Evolutionary conservation across 2,888 invertebrate genomes (phyloP).

Genomic region (Rugalucina vietnamica): DNA sequence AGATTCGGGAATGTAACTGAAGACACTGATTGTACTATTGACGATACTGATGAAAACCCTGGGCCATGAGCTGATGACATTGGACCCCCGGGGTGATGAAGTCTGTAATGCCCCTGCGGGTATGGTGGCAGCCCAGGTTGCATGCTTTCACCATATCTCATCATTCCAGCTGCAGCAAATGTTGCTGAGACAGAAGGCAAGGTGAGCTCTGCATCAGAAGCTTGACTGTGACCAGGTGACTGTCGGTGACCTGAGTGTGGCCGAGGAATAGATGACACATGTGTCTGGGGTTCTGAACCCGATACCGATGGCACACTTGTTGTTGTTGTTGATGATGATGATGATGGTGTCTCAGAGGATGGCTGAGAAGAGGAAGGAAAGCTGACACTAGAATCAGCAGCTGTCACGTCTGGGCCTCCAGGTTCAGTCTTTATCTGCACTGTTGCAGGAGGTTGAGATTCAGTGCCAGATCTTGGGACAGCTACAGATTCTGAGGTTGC

Average conservation of each 20-base stretch:
- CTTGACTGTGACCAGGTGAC: constrained; percentile 9
- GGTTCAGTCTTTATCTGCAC: no score
- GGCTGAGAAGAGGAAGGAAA: no score
- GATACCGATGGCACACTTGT: constrained; percentile 40
- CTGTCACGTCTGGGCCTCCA: no score
- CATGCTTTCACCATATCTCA: constrained; percentile 49
- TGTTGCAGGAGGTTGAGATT: no score
- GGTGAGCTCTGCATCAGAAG: constrained; percentile 39
- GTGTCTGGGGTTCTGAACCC: background rate
- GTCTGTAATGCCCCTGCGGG: background rate
- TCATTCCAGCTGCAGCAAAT: constrained; percentile 62
- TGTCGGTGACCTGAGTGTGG: constrained; percentile 14
- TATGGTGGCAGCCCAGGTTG: constrained; percentile 25
- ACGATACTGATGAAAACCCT: constrained; percentile 58
- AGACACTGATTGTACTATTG: constrained; percentile 59
- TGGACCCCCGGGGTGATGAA: background rate
- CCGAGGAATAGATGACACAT: background rate
- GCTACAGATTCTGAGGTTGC: constrained; percentile 2
- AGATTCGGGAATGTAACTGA: constrained; percentile 58
- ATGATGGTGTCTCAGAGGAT: background rate
- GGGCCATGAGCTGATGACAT: constrained; percentile 12
- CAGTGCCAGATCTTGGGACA: no score
- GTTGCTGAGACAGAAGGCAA: constrained; percentile 63
- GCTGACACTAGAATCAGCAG: no score
- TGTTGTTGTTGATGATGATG: constrained; percentile 12